Percentiles rank a stretch among this genome's conserved stretches.
Conservation (phyloP, 2,888 invertebrate genomes). For the Prostheceraeus crozeri region DNA sequence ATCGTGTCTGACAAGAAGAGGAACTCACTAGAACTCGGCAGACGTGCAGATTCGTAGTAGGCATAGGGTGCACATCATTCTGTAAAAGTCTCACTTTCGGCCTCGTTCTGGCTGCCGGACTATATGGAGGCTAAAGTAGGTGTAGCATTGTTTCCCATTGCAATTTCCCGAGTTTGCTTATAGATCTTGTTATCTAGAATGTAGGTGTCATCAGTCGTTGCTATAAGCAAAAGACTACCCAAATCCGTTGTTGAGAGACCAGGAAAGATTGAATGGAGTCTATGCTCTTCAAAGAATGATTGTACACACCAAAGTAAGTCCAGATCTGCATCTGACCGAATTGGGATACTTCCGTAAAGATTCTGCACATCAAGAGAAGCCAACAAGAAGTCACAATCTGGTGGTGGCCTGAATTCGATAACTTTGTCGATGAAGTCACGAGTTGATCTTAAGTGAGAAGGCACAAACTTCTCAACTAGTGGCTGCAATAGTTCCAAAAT, state of each 20-base stretch:
- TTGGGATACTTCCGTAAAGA: constrained; percentile 26
- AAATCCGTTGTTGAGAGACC: constrained; percentile 21
- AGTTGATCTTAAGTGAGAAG: constrained; percentile 21
- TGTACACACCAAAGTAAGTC: not conserved
- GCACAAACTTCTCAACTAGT: not conserved
- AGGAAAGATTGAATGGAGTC: not conserved
- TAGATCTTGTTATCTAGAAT: not conserved
- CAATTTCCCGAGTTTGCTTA: not conserved
- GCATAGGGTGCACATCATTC: too few relatives aligned
- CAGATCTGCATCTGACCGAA: not conserved
- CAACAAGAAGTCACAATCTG: constrained; percentile 10
- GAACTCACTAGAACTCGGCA: too few relatives aligned
- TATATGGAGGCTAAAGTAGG: too few relatives aligned
- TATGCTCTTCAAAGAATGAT: constrained; percentile 21
- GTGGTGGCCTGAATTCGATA: constrained; percentile 5
- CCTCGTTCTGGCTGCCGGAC: too few relatives aligned
- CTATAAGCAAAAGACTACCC: not conserved
- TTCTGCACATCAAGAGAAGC: constrained; percentile 10
- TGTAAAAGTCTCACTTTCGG: too few relatives aligned
- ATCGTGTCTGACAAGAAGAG: too few relatives aligned
- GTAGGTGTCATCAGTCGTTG: not conserved
- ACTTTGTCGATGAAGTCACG: not conserved
- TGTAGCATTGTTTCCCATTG: too few relatives aligned
- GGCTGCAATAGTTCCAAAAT: not conserved
- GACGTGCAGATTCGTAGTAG: too few relatives aligned